Evolutionary conservation across 2,888 invertebrate species (phyloP).

Genomic region (Plagiodera versicolora): DNA sequence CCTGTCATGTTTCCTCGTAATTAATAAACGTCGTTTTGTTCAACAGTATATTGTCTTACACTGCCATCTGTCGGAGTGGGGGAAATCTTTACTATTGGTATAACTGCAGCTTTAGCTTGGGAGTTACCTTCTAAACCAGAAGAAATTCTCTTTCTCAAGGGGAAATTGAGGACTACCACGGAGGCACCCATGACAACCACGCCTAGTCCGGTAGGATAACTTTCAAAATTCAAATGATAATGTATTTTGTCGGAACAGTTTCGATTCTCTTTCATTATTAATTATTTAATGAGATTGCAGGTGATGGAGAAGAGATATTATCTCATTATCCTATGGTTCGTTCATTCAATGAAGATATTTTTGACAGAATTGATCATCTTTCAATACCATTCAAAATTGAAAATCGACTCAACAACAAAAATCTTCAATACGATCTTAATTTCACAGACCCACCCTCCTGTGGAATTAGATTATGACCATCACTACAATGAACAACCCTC

Average conservation of each 20-base stretch:
- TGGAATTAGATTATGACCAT: constrained; percentile 17
- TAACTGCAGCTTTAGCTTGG: constrained; percentile 77
- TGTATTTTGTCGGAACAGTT: too few relatives aligned
- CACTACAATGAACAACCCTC: constrained; percentile 14
- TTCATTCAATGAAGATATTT: too few relatives aligned
- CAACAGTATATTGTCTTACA: constrained; percentile 65
- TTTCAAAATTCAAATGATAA: not conserved
- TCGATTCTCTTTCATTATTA: too few relatives aligned
- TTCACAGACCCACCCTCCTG: constrained; percentile 23
- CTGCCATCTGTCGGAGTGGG: constrained; percentile 59
- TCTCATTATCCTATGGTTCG: too few relatives aligned
- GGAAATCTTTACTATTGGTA: constrained; percentile 67
- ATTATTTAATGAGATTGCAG: too few relatives aligned
- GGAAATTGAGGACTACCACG: constrained; percentile 27
- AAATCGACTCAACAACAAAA: too few relatives aligned
- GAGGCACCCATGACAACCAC: constrained; percentile 30
- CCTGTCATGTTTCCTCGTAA: too few relatives aligned
- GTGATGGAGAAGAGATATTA: too few relatives aligned
- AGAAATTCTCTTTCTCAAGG: constrained; percentile 27
- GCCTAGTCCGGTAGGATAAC: constrained; percentile 20
- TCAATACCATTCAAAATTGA: too few relatives aligned
- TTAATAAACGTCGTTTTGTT: too few relatives aligned
- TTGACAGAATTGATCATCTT: too few relatives aligned
- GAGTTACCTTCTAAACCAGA: constrained; percentile 61
- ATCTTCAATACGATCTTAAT: not conserved